Percentiles rank a stretch among this genome's conserved stretches.
These are phyloP conservation scores for Acleris laterana DNA, from an alignment of 2,888 invertebrate species.

Conservation along the genomic window DNA sequence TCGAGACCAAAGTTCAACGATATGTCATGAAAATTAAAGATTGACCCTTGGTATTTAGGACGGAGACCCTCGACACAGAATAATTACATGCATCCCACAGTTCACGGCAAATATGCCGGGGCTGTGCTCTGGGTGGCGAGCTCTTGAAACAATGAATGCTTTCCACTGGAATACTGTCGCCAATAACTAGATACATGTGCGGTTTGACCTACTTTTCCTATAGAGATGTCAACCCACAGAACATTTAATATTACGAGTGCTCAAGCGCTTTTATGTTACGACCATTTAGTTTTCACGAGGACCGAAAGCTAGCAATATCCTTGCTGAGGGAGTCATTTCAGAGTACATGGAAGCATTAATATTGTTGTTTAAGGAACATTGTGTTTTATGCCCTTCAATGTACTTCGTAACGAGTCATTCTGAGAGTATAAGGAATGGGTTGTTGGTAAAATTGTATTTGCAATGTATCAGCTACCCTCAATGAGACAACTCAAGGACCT, in stretches of 20 bases:
- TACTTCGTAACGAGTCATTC: too few species aligned
- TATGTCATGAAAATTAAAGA: not conserved
- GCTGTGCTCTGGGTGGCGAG: not conserved
- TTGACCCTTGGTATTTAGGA: constrained; percentile 15
- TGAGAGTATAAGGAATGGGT: too few species aligned
- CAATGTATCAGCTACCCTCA: constrained; percentile 6
- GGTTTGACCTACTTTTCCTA: constrained; percentile 6
- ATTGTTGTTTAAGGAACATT: too few species aligned
- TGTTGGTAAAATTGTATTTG: not conserved
- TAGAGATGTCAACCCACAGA: too few species aligned
- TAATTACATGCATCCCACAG: constrained; percentile 18
- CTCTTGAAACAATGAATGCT: not conserved
- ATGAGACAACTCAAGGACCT: constrained; percentile 1
- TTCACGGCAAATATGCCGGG: constrained; percentile 8
- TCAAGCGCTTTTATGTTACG: not conserved
- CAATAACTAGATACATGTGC: constrained; percentile 3
- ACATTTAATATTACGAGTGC: too few species aligned
- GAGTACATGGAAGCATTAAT: too few species aligned
- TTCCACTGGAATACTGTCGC: not conserved
- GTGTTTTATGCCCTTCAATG: too few species aligned
- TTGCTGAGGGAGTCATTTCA: too few species aligned
- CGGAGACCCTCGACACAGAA: constrained; percentile 4
- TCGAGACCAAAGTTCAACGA: constrained; percentile 1
- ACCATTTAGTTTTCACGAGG: constrained; percentile 17
- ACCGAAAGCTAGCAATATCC: not conserved